phyloP scores from a whole-genome alignment of 1,140 invertebrate genomes.

The Drosophila biarmipes region DNA sequence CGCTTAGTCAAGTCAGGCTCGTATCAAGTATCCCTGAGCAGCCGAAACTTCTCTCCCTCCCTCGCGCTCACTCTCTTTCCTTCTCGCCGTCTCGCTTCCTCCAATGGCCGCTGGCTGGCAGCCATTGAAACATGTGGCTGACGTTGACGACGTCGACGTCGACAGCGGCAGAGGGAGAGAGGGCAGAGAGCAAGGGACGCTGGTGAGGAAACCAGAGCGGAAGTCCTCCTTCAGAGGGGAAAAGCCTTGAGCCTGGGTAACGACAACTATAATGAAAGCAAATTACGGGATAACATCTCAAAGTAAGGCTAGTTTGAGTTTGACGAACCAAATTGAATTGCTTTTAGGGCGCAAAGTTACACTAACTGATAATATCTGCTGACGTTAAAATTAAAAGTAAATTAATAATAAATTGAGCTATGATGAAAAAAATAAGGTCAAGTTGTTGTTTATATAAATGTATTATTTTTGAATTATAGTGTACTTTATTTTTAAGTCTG shows the following conservation, averaged over 20 bases:
- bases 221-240: background rate
- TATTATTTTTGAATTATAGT: no score
- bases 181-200: background rate
- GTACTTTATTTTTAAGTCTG: no score
- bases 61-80: constrained; percentile 5
- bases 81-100: constrained; percentile 40
- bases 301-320: background rate
- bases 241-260: constrained; percentile 17
- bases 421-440: no score
- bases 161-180: constrained; percentile 2
- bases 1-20: constrained; percentile 40
- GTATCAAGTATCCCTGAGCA: constrained; percentile 67
- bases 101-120: constrained; percentile 48
- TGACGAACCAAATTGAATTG: background rate
- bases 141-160: constrained; percentile 61
- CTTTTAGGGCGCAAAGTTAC: background rate
- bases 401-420: no score
- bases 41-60: constrained; percentile 28
- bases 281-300: constrained; percentile 8
- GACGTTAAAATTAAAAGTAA: no score
- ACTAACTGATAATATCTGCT: background rate
- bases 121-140: constrained; percentile 79
- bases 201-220: background rate
- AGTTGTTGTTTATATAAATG: no score
- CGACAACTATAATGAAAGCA: constrained; percentile 20